Evolutionary conservation across 2,113 vertebrate species (phyloP), one percentile per base, ranked within the genome.

Genomic region (Tachysurus vachellii): DNA sequence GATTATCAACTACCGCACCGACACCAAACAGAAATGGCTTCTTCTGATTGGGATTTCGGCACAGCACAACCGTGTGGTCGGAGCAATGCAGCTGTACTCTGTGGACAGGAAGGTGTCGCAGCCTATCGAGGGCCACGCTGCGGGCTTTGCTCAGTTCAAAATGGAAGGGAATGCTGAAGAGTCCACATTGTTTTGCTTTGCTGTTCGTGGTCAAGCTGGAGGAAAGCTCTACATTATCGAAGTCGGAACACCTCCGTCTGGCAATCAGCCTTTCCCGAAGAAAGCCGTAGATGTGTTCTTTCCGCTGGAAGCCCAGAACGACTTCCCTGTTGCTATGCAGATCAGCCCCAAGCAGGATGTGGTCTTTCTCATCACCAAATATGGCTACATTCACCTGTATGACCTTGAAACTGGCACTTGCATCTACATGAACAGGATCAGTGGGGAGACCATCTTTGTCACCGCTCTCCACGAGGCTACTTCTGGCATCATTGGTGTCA

Each of bases 351-450:
- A 99, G 90, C 98, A 99, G 0, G 98, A 99, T 87, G 98, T 99
- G 0, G 98, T 99, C 21, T 99, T 99, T 89, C 95, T 99, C 92
- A 99, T 99, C 92, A 99, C 98, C 5, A 99, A 99, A 88, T 99
- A 99, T 73, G 98, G 98, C 86, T 99, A 99, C 90, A 99, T 99
- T 92, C 98, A 99, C 87, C 94, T 99, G 64, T 99, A 99, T 88
- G 98, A 99, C 92, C 95, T 99, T 90, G 98, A 99, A 92, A 99
- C 98, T 17, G 98, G 98, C 82, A 99, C 98, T 79, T 99, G 98
- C 75, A 99, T 99, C 94, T 99, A 99, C 94, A 99, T 99, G 98
- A 99, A 99, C 93, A 94, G 98, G 92, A 99, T 99, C 92, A 99
- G 98, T 23, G 98, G 98, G 77, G 98, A 99, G 94, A 99, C 98